phyloP scores from a whole-genome alignment of 2,888 invertebrate genomes.

The Plagodis dolabraria region DNA sequence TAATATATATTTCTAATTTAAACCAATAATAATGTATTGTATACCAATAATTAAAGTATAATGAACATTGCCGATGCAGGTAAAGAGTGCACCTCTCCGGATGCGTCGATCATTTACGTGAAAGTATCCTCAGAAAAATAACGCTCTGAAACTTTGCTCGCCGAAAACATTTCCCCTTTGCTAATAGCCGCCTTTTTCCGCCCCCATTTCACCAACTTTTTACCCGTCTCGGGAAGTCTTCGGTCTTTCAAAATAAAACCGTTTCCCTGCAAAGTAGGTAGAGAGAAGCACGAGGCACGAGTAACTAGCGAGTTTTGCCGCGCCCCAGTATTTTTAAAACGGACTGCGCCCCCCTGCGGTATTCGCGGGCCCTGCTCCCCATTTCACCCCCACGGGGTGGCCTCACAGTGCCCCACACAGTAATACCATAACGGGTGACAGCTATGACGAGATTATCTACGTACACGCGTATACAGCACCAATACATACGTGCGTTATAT shows the following conservation, averaged over 20 bases:
- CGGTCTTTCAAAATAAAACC: slow-evolving; percentile 77
- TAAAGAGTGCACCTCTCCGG: too few species aligned
- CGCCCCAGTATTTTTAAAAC: slow-evolving; percentile 82
- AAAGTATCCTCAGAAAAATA: neutral
- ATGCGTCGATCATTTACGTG: neutral
- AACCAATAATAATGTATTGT: too few species aligned
- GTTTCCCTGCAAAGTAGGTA: slow-evolving; percentile 55
- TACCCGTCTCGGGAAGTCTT: slow-evolving; percentile 61
- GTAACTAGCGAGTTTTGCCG: slow-evolving; percentile 40
- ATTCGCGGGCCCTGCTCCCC: slow-evolving; percentile 57
- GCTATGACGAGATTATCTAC: slow-evolving; percentile 84
- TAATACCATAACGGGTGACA: slow-evolving; percentile 84
- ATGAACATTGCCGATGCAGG: too few species aligned
- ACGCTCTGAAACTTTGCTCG: neutral
- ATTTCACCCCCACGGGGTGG: slow-evolving; percentile 49
- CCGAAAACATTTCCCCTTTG: slow-evolving; percentile 57
- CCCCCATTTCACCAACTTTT: slow-evolving; percentile 63
- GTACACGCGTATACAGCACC: slow-evolving; percentile 50
- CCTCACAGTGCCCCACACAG: slow-evolving; percentile 66
- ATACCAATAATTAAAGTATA: too few species aligned
- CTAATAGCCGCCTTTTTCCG: slow-evolving; percentile 65
- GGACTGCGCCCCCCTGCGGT: slow-evolving; percentile 71
- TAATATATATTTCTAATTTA: too few species aligned
- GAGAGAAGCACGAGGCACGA: neutral
- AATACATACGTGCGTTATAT: slow-evolving; percentile 73